Evolutionary conservation across 2,797 vertebrate genomes (phyloP).

Genomic region (Balearica regulorum): DNA sequence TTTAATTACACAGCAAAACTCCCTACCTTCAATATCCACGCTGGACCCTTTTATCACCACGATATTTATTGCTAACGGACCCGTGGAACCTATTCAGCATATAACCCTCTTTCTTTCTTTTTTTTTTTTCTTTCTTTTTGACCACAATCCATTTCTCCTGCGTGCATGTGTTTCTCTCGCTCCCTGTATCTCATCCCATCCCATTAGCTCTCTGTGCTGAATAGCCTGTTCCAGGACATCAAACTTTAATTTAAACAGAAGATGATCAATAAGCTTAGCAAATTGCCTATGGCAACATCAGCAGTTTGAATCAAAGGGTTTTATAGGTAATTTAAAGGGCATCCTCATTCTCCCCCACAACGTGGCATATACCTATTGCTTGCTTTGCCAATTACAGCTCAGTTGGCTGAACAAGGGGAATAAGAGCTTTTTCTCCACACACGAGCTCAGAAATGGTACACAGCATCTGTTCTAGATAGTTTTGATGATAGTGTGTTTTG

Average conservation of each 20-base stretch:
- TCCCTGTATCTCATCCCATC: constrained; percentile 68
- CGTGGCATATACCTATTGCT: background rate
- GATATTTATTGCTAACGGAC: constrained; percentile 65
- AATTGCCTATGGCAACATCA: constrained; percentile 77
- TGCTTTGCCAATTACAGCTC: constrained; percentile 11
- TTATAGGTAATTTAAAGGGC: constrained; percentile 77
- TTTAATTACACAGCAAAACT: background rate
- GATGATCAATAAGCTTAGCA: constrained; percentile 80
- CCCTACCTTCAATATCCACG: background rate
- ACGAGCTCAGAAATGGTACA: background rate
- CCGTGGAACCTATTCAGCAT: constrained; percentile 43
- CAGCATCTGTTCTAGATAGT: background rate
- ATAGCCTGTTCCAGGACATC: constrained; percentile 78
- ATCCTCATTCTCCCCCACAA: constrained; percentile 44
- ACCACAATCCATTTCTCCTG: constrained; percentile 73
- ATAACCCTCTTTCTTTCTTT: constrained; percentile 12
- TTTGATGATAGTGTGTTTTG: background rate
- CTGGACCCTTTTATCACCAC: constrained; percentile 51
- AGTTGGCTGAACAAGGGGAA: background rate
- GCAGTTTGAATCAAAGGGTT: constrained; percentile 74
- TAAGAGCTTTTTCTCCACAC: background rate
- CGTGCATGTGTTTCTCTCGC: constrained; percentile 26
- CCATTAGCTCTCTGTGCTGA: constrained; percentile 73
- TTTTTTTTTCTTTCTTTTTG: constrained; percentile 35
- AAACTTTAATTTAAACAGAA: constrained; percentile 81